A percentile compares a stretch with the other conserved stretches of the same genome.
phyloP scores from a whole-genome alignment of 2,888 invertebrate species.

The Ochropleura leucogaster region DNA sequence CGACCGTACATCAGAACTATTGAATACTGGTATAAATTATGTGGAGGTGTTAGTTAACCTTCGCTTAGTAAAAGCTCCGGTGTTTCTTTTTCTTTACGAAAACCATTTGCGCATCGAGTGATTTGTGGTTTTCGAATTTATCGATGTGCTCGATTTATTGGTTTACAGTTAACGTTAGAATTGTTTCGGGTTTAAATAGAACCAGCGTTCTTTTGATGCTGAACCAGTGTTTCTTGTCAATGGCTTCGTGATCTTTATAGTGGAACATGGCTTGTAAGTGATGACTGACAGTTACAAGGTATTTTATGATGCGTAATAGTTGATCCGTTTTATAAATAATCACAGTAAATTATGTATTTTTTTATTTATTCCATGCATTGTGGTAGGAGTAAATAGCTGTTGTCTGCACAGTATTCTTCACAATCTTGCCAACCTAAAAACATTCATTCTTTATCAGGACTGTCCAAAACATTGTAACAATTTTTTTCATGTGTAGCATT shows the following conservation, averaged over 20 bases:
- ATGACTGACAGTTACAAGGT: constrained; percentile 56
- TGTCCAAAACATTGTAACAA: constrained; percentile 60
- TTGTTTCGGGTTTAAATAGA: constrained; percentile 63
- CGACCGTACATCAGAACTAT: constrained; percentile 75
- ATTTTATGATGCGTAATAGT: constrained; percentile 39
- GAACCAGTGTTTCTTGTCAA: constrained; percentile 61
- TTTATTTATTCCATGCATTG: constrained; percentile 11
- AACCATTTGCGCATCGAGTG: constrained; percentile 68
- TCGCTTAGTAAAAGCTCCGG: constrained; percentile 63
- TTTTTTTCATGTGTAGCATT: constrained; percentile 57
- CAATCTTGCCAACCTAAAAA: constrained; percentile 27
- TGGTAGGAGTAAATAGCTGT: neutral
- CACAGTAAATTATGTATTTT: neutral
- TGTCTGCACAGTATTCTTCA: constrained; percentile 25
- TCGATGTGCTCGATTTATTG: constrained; percentile 65
- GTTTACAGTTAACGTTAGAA: constrained; percentile 63
- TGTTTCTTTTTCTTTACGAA: constrained; percentile 66
- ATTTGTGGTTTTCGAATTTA: constrained; percentile 67
- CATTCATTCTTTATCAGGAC: constrained; percentile 40
- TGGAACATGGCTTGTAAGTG: constrained; percentile 29
- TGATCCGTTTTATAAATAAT: constrained; percentile 12
- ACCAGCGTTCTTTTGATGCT: constrained; percentile 65
- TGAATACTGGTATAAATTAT: constrained; percentile 57
- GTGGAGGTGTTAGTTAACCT: constrained; percentile 62
- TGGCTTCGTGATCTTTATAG: constrained; percentile 51